Base-by-base conservation (phyloP, 1,140 invertebrate genomes). In the Tribolium madens region DNA sequence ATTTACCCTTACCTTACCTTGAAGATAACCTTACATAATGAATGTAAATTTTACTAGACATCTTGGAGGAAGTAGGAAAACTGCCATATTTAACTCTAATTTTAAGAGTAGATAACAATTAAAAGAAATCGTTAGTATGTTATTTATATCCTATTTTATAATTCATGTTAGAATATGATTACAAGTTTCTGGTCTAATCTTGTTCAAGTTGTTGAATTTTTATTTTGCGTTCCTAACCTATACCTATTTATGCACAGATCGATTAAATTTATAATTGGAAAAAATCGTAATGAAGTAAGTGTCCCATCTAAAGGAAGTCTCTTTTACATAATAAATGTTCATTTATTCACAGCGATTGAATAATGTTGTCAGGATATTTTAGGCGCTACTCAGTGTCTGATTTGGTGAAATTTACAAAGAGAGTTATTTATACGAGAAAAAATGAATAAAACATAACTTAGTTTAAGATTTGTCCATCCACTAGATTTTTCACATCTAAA, bases 281-380 rank as follows among this genome's bases (percentile, higher is more conserved):
- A 15, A 18, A 57, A 57, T 18, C 10, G 17, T 57, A 15, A 18
- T 57, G 52, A 57, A 57, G n/a, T 57, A 57, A 57, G n/a, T 57
- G 18, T 26, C 1, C 1, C 52, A 12, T 12, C 13, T 6, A 57
- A 18, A 57, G 52, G 52, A 57, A 57, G 52, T 57, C 52, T 18
- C 52, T 12, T 33, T 14, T 64, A 12, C 21, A 64, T 64, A 64
- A 64, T 33, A 33, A 64, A 64, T 64, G 21, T 64, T 33, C 10
- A 64, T 64, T 64, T 64, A 64, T 64, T 64, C 57, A 33, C 10
- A 33, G 6, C 26, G 26, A 64, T 33, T 64, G 57, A 64, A 64
- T 64, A 64, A 64, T 64, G 10, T 26, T 64, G 26, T 64, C 57
- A 57, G 17, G 57, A 64, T 64, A 64, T 64, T 64, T 64, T 33